phyloP scores from a whole-genome alignment of 2,113 vertebrate genomes.

The Candoia aspera region DNA sequence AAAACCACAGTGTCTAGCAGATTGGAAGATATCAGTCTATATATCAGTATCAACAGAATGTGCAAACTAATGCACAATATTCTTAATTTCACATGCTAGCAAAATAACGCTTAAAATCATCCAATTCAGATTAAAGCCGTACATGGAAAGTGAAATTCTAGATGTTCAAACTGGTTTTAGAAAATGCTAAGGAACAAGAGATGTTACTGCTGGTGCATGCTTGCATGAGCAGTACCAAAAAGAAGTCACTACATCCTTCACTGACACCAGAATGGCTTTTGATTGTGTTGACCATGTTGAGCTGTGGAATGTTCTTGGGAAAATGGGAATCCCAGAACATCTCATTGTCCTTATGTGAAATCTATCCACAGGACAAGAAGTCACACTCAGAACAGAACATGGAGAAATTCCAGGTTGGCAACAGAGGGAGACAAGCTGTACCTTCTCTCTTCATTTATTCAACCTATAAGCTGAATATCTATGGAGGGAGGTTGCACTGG shows the following conservation, averaged over 20 bases:
- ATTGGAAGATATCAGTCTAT: not conserved
- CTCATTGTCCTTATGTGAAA: not conserved
- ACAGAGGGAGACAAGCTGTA: not conserved
- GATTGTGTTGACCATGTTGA: not conserved
- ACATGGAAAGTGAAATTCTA: not conserved
- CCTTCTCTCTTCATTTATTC: not conserved
- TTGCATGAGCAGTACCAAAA: not conserved
- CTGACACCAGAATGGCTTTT: not conserved
- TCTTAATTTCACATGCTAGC: not conserved
- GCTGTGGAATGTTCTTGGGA: not conserved
- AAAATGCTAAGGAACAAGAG: not conserved
- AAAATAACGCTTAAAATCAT: not conserved
- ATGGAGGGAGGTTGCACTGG: not conserved
- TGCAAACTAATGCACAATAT: not conserved
- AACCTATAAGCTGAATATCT: not conserved
- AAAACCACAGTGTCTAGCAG: not conserved
- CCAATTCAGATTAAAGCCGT: not conserved
- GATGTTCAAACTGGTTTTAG: not conserved
- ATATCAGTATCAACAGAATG: not conserved
- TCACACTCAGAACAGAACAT: not conserved
- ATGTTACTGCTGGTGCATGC: not conserved
- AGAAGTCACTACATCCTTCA: not conserved
- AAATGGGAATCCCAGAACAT: not conserved
- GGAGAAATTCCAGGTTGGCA: not conserved
- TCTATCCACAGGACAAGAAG: not conserved